Evolutionary conservation across 2,888 invertebrate species (phyloP).

Genomic region (Pseudococcus jackbeardsleyi): DNA sequence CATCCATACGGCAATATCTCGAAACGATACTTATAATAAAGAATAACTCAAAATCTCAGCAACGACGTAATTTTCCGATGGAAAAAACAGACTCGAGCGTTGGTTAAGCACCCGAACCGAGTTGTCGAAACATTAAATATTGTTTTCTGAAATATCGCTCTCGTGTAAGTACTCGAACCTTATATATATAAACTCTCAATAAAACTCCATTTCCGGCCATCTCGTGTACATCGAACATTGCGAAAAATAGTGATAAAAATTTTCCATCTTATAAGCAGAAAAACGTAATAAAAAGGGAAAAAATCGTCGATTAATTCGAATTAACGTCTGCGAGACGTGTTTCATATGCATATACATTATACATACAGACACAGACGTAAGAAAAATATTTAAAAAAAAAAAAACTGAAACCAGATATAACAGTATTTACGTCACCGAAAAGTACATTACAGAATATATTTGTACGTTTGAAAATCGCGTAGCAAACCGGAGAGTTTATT

Average conservation of each 20-base stretch:
- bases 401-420: constrained; percentile 3
- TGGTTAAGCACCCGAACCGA: background rate
- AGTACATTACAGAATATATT: background rate
- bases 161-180: background rate
- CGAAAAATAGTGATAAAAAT: background rate
- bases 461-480: constrained; percentile 10
- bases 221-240: background rate
- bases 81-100: background rate
- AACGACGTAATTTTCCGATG: background rate
- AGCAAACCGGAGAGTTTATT: background rate
- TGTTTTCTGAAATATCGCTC: background rate
- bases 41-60: constrained; percentile 1
- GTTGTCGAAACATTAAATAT: background rate
- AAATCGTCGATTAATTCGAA: constrained; percentile 3
- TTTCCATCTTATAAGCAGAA: background rate
- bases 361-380: background rate
- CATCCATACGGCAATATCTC: background rate
- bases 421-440: constrained; percentile 35
- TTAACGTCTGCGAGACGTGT: background rate
- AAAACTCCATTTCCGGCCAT: background rate
- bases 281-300: background rate
- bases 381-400: background rate
- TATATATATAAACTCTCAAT: background rate
- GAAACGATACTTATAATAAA: background rate
- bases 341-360: background rate